These are phyloP conservation scores for Oncorhynchus masou DNA, from an alignment of 2,113 vertebrate species.

Conservation along the genomic window DNA sequence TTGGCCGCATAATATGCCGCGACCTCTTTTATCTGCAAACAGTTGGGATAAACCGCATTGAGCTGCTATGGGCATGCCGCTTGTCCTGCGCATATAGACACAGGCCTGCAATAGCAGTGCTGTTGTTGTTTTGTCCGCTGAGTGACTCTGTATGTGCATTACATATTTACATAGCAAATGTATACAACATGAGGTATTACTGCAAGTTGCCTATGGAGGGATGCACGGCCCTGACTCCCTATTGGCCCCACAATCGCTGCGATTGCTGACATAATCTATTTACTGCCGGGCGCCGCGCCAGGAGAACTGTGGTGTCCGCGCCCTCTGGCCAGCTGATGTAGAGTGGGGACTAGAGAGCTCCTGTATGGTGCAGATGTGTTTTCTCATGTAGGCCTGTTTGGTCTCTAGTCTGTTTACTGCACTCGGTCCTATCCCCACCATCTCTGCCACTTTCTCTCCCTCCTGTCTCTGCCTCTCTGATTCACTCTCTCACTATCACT, in stretches of 20 bases:
- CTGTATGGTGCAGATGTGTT: too few species aligned
- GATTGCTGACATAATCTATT: conserved; percentile 56
- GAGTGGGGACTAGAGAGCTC: neutral
- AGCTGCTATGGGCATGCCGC: neutral
- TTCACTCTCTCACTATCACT: neutral
- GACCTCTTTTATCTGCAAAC: neutral
- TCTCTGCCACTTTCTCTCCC: neutral
- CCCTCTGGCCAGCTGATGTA: neutral
- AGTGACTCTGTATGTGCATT: too few species aligned
- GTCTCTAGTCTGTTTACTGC: too few species aligned
- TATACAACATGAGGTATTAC: neutral
- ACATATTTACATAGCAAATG: neutral
- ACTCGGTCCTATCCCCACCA: neutral
- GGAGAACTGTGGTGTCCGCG: neutral
- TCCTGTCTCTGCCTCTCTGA: neutral
- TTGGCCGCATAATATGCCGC: neutral
- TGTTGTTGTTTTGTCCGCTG: neutral
- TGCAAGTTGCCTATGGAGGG: too few species aligned
- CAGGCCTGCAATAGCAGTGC: neutral
- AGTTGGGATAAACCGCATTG: neutral
- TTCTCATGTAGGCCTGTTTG: too few species aligned
- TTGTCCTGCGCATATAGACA: neutral
- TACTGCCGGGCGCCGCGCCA: neutral
- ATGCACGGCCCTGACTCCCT: too few species aligned
- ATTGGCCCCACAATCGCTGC: neutral